A percentile compares a stretch with the other conserved stretches of the same genome.
phyloP scores from a whole-genome alignment of 2,113 vertebrate genomes.

The Zapornia atra region DNA sequence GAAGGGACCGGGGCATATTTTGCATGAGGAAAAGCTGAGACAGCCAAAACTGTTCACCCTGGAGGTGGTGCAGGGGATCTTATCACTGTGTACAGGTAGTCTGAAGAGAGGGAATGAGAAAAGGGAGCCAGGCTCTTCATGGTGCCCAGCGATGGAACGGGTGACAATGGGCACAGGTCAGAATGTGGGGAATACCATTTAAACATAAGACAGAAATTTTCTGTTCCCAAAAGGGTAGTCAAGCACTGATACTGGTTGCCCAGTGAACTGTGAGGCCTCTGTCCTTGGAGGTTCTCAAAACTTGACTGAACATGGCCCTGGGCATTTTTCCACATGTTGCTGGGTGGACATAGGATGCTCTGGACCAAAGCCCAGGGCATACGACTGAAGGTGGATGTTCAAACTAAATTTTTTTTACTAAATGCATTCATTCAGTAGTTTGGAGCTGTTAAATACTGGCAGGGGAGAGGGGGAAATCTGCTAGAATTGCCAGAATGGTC shows the following conservation, averaged over 20 bases:
- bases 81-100: fast-evolving
- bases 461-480: too few species aligned
- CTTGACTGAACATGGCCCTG: fast-evolving
- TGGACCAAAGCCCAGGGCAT: neutral
- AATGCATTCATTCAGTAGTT: neutral
- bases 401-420: neutral
- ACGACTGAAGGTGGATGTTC: neutral
- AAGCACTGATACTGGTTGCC: neutral
- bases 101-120: neutral
- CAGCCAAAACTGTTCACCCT: neutral
- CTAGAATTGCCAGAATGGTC: neutral
- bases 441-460: neutral
- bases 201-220: fast-evolving
- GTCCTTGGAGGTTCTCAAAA: neutral
- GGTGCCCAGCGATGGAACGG: neutral
- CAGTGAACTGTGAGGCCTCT: neutral
- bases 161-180: fast-evolving
- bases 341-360: neutral
- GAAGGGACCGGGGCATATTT: too few species aligned
- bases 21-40: neutral
- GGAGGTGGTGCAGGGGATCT: fast-evolving
- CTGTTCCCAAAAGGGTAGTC: fast-evolving
- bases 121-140: fast-evolving
- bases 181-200: neutral
- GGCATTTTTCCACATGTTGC: neutral